Percentiles rank a stretch among this genome's conserved stretches.
phyloP scores from a whole-genome alignment of 1,140 invertebrate genomes.

The Drosophila kohkoa region DNA sequence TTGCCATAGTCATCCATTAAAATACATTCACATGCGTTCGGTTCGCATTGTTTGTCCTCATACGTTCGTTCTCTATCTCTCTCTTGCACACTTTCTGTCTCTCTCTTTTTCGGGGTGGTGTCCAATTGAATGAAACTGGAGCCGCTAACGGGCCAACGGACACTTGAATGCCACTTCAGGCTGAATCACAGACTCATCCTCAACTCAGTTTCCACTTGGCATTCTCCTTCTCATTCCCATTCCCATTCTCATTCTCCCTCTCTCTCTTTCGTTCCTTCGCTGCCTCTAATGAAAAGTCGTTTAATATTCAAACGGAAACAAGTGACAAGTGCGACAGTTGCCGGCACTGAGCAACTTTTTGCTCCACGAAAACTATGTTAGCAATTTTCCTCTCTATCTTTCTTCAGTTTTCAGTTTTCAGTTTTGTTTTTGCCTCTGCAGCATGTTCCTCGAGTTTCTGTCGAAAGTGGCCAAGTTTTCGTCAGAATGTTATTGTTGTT shows the following conservation, averaged over 20 bases:
- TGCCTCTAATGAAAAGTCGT: constrained; percentile 45
- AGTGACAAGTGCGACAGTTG: constrained; percentile 37
- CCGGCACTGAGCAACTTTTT: constrained; percentile 14
- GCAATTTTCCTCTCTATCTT: constrained; percentile 3
- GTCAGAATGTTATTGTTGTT: background rate
- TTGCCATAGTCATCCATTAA: constrained; percentile 30
- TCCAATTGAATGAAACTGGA: constrained; percentile 37
- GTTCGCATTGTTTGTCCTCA: constrained; percentile 56
- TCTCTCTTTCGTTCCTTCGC: background rate
- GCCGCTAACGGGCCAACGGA: constrained; percentile 48
- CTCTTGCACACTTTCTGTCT: background rate
- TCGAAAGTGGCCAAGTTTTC: constrained; percentile 3
- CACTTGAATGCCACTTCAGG: constrained; percentile 54
- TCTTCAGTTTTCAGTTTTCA: background rate
- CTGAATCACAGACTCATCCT: constrained; percentile 21
- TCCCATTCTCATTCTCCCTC: constrained; percentile 16
- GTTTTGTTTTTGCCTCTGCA: background rate
- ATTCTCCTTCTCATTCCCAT: constrained; percentile 5
- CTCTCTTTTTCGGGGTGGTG: constrained; percentile 3
- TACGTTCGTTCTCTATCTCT: background rate
- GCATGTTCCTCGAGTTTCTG: background rate
- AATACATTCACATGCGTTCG: constrained; percentile 65
- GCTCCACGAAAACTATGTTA: constrained; percentile 16
- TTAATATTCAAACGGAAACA: constrained; percentile 50
- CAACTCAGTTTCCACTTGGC: constrained; percentile 8